A percentile compares a stretch with the other conserved stretches of the same genome.
phyloP scores from a whole-genome alignment of 2,797 vertebrate species.

The Micrastur ruficollis region DNA sequence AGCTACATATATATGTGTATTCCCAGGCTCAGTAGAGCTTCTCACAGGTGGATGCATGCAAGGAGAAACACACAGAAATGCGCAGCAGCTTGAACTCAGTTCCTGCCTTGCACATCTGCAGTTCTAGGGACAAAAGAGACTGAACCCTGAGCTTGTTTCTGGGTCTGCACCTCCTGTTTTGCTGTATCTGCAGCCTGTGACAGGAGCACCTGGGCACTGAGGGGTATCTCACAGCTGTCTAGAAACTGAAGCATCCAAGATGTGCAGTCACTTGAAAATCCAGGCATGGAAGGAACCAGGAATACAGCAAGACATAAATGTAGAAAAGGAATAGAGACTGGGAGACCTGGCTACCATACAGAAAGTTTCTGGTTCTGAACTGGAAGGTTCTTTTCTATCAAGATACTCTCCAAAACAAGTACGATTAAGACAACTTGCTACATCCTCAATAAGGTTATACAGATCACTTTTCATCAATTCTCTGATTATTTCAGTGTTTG shows the following conservation, averaged over 20 bases:
- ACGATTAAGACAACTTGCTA: neutral
- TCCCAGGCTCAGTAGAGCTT: neutral
- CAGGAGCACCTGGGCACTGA: neutral
- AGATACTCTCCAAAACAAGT: neutral
- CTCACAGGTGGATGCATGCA: neutral
- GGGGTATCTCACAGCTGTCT: neutral
- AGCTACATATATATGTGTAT: neutral
- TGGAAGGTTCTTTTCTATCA: neutral
- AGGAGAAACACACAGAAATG: neutral
- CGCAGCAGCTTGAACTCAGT: neutral
- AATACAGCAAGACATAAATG: neutral
- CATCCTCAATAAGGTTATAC: neutral
- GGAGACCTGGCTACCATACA: neutral
- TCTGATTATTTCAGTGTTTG: neutral
- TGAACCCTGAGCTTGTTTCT: neutral
- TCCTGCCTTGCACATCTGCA: neutral
- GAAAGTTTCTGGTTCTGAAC: neutral
- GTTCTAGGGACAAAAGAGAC: neutral
- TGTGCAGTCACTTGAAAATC: neutral
- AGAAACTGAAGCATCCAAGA: neutral
- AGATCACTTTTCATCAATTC: neutral
- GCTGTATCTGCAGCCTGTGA: neutral
- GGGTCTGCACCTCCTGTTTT: neutral
- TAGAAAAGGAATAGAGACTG: neutral
- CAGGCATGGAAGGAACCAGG: neutral